Base-by-base conservation (phyloP, 2,888 invertebrate species). In the Spilosoma lubricipeda region DNA sequence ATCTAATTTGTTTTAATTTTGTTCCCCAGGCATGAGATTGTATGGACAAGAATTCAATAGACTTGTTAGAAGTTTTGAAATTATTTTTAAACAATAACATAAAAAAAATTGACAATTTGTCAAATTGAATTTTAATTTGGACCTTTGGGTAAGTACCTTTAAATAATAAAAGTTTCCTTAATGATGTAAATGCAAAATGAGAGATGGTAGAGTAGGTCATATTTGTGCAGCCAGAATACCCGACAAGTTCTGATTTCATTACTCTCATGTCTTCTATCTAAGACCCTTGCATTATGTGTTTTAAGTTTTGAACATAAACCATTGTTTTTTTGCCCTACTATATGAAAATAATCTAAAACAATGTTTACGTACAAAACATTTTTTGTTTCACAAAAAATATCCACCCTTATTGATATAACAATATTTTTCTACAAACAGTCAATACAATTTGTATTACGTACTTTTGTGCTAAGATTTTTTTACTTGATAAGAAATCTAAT, bases 401-500 rank as follows among this genome's bases (percentile, higher is more conserved):
- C 36, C 80, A 79, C 87, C 80, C 75, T 67, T 81, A 80, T 81
- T 78, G 76, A 82, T 77, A 75, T 72, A 80, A 83, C 82, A 79
- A 75, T 80, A 78, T 84, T 80, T 82, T 77, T 75, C 64, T 70
- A 78, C 78, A 81, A 82, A 82, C 73, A 80, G 82, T 85, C 86
- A 83, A 86, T 86, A 86, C 86, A 85, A 87, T 87, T 88, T 86
- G 87, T 89, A 87, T 79, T 81, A 78, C 79, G 80, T 84, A 82
- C 84, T 85, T 85, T 87, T 85, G 86, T 85, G 82, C 77, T 80
- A 86, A 89, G 89, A 88, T 89, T 89, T 92, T 70, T 92, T 90
- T 92, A 87, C 88, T 87, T 87, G 94, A 94, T 95, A 94, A 93
- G 95, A 93, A 95, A 94, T 93, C 92, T 93, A 94, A 95, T 94